Base-by-base conservation (phyloP, 2,113 vertebrate genomes). In the Nannospalax galili region DNA sequence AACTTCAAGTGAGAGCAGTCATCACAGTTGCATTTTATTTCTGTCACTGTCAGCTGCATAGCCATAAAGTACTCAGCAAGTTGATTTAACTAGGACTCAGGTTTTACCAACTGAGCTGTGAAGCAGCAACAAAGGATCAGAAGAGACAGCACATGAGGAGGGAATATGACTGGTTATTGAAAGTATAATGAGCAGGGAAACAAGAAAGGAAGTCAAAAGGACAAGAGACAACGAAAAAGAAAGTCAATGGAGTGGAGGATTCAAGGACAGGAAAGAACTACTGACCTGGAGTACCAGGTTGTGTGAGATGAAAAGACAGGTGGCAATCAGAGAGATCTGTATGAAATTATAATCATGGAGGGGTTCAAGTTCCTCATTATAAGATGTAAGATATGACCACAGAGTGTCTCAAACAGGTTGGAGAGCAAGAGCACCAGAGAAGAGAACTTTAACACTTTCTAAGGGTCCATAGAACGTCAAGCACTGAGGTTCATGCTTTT, bases 381-480 rank as follows among this genome's bases (percentile, higher is more conserved):
- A 84, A 91, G 28, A 80, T 24, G 1, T 64, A 79, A 90, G 32
- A 70, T 58, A 95, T 17, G 11, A 94, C 2, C 28, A 62, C 10
- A 45, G 6, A 92, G 17, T 84, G 40, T 14, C 35, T 90, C 35
- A 88, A 32, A 90, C 10, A 60, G 48, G 20, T 17, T 52, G 14
- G 8, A 74, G 7, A 88, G 14, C n/a, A 85, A 93, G 78, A 78
- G 40, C 26, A 88, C 73, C 45, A 88, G 5, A 67, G 37, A 93
- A 90, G 14, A 91, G 15, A 95, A 45, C 75, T 92, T 78, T 42
- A 87, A 52, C 87, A 95, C 64, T 73, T 70, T 72, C 69, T 88
- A 60, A 86, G 24, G 89, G 28, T 37, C 15, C 88, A 80, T 26
- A 52, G 32, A 30, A 67, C 12, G 11, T 17, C n/a, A n/a, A 7